Percentiles rank a stretch among this genome's conserved stretches.
Conservation (phyloP, 1,140 invertebrate species). For the Drosophila littoralis region DNA sequence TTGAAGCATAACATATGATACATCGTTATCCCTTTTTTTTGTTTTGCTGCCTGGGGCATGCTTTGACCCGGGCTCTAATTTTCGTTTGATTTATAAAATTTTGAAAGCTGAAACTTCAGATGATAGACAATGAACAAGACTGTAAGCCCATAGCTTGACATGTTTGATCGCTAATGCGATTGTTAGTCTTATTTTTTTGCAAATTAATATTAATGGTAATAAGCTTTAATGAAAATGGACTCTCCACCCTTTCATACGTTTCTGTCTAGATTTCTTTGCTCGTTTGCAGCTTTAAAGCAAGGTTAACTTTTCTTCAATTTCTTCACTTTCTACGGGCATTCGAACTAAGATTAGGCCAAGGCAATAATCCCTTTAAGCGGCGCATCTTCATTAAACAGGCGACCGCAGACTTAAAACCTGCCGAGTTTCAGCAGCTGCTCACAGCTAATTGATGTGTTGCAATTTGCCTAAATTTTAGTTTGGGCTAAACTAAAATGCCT, state of each 20-base stretch:
- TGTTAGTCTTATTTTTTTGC: too few species aligned
- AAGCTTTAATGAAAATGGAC: too few species aligned
- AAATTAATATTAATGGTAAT: too few species aligned
- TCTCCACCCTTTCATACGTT: too few species aligned
- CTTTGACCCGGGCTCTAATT: conserved; percentile 9
- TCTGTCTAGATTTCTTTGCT: not conserved
- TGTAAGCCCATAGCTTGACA: not conserved
- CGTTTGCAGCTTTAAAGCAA: not conserved
- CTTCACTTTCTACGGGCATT: not conserved
- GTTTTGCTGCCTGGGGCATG: conserved; percentile 5
- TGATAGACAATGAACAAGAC: not conserved
- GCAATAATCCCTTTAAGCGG: not conserved
- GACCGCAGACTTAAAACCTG: conserved; percentile 21
- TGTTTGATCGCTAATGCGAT: too few species aligned
- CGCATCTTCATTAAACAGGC: conserved; percentile 54
- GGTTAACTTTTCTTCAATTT: too few species aligned
- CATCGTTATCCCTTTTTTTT: conserved; percentile 62
- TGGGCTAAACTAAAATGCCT: conserved; percentile 24
- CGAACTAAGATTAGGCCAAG: not conserved
- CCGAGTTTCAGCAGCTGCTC: conserved; percentile 9
- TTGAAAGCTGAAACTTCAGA: not conserved
- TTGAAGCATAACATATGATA: conserved; percentile 61
- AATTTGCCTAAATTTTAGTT: conserved; percentile 51
- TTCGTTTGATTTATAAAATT: conserved; percentile 1
- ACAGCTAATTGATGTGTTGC: conserved; percentile 37